A percentile compares a stretch with the other conserved stretches of the same genome.
Evolutionary conservation across 2,888 invertebrate species (phyloP).

Genomic region (Drosophila subsilvestris): DNA sequence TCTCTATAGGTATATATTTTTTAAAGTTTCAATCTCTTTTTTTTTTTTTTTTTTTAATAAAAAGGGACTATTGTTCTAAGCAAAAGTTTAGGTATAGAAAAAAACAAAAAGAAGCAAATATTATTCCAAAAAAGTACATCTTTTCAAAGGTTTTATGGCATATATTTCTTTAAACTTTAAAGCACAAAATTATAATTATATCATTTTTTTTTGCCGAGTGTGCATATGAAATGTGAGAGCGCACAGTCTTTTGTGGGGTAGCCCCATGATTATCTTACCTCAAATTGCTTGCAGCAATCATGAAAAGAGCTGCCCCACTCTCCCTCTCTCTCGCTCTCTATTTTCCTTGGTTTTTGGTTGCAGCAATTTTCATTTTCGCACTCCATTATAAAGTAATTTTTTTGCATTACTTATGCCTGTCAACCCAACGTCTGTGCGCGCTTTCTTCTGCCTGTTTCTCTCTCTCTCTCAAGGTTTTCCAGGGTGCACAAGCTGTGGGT

Average conservation of each 20-base stretch:
- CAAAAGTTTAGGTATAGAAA: too few species aligned
- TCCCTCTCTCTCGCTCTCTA: background rate
- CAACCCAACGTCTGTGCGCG: slow-evolving; percentile 68
- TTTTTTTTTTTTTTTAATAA: too few species aligned
- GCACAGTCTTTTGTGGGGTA: slow-evolving; percentile 34
- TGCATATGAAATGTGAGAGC: slow-evolving; percentile 39
- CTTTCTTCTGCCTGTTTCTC: slow-evolving; percentile 62
- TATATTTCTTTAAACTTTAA: too few species aligned
- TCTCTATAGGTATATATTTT: too few species aligned
- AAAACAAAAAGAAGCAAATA: too few species aligned
- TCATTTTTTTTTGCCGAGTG: background rate
- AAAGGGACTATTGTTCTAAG: too few species aligned
- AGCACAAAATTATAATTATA: too few species aligned
- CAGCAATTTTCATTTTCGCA: slow-evolving; percentile 78
- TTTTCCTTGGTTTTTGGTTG: slow-evolving; percentile 30
- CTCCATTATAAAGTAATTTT: slow-evolving; percentile 81
- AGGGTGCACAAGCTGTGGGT: background rate
- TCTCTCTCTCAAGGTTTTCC: slow-evolving; percentile 6
- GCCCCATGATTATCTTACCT: slow-evolving; percentile 74
- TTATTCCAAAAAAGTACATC: too few species aligned
- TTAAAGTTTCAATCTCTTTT: background rate
- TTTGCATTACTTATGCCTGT: slow-evolving; percentile 79
- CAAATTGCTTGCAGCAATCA: slow-evolving; percentile 77
- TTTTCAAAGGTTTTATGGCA: too few species aligned
- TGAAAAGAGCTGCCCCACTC: slow-evolving; percentile 53